A percentile compares a stretch with the other conserved stretches of the same genome.
Conservation (phyloP, 1,140 invertebrate species). For the Saccostrea echinata region DNA sequence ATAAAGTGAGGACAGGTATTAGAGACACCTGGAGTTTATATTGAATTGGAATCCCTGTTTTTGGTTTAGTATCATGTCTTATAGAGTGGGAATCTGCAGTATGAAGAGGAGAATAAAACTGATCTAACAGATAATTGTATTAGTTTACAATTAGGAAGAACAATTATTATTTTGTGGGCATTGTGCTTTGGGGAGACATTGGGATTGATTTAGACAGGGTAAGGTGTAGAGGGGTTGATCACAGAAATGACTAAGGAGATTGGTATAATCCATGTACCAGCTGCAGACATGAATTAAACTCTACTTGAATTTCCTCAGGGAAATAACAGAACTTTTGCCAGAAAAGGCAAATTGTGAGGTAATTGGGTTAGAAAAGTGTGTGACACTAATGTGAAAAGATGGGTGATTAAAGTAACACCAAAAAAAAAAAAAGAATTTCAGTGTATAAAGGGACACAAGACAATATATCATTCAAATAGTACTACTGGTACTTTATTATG, state of each 20-base stretch:
- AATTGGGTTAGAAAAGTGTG: conserved; percentile 18
- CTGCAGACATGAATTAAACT: neutral
- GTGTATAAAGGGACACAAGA: neutral
- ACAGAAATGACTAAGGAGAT: neutral
- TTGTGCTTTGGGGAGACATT: neutral
- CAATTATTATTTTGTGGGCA: neutral
- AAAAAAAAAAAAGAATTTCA: neutral
- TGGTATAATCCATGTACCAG: neutral
- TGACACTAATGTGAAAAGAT: conserved; percentile 12
- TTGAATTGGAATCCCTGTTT: too few species aligned
- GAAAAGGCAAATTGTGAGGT: conserved; percentile 37
- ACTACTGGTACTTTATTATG: neutral
- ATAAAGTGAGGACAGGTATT: too few species aligned
- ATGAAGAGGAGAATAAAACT: neutral
- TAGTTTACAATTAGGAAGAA: conserved; percentile 10
- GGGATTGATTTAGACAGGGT: conserved; percentile 12
- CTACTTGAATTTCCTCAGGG: neutral
- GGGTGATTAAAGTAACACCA: neutral
- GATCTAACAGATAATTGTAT: neutral
- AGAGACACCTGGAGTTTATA: too few species aligned
- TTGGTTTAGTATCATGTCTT: neutral
- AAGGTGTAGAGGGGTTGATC: neutral
- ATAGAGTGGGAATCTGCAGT: neutral
- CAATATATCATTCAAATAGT: neutral
- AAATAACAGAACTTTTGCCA: conserved; percentile 24